These are phyloP conservation scores for Microcebus murinus DNA, from an alignment of 2,113 vertebrate genomes.

Conservation along the genomic window DNA sequence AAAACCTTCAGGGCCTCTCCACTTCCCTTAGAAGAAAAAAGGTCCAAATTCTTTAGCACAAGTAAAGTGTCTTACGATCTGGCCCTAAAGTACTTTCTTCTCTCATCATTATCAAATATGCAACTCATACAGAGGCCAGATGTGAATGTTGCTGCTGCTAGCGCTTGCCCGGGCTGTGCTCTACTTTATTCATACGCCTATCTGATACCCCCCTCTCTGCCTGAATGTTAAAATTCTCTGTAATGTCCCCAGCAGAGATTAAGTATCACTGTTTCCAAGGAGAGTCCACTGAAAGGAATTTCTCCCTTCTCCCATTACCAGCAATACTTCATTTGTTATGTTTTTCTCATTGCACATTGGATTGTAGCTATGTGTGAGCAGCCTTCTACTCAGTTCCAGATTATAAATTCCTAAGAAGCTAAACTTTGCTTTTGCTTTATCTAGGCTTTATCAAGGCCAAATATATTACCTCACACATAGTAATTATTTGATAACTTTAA, in stretches of 20 bases:
- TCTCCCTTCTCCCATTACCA: background rate
- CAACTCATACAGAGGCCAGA: background rate
- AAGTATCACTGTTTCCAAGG: background rate
- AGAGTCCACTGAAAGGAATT: background rate
- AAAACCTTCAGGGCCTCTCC: background rate
- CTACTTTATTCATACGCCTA: background rate
- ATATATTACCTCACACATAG: background rate
- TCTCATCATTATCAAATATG: background rate
- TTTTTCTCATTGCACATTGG: background rate
- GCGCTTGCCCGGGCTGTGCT: background rate
- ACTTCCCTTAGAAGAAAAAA: slow-evolving; percentile 6
- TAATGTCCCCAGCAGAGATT: background rate
- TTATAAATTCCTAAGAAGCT: background rate
- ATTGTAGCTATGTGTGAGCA: background rate
- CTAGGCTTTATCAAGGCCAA: background rate
- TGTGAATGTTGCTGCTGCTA: background rate
- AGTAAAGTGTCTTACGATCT: background rate
- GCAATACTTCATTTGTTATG: background rate
- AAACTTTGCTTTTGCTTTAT: background rate
- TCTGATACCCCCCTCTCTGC: background rate
- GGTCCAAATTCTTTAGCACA: background rate
- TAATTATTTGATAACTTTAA: slow-evolving; percentile 13
- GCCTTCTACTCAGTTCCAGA: background rate
- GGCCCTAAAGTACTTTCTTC: background rate
- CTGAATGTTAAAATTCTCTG: background rate